Percentiles rank a stretch among this genome's conserved stretches.
Conservation (phyloP, 2,113 vertebrate genomes). For the Protobothrops flavoviridis region DNA sequence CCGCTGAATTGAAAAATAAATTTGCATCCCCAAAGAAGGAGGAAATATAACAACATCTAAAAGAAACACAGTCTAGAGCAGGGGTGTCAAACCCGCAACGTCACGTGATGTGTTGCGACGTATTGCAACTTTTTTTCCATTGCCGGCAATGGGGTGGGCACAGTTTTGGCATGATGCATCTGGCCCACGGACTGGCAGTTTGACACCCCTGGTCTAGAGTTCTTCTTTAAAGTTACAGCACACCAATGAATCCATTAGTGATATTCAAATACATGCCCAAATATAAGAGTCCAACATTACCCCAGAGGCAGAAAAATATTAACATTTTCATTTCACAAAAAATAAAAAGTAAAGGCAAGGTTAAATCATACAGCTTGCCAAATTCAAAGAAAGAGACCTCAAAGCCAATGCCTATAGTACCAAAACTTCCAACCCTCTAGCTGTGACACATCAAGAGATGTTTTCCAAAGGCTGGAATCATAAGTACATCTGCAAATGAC, state of each 20-base stretch:
- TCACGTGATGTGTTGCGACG: too few relatives aligned
- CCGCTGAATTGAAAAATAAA: not conserved
- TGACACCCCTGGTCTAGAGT: not conserved
- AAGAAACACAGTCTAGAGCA: not conserved
- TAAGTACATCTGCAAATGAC: not conserved
- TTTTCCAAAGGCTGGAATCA: conserved; percentile 7
- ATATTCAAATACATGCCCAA: not conserved
- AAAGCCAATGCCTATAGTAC: conserved; percentile 22
- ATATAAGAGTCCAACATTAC: not conserved
- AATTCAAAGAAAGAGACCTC: not conserved
- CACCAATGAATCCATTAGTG: not conserved
- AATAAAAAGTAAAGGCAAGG: not conserved
- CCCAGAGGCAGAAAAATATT: not conserved
- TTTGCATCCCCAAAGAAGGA: conserved; percentile 43
- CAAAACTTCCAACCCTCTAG: not conserved
- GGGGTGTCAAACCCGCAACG: too few relatives aligned
- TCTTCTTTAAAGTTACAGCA: not conserved
- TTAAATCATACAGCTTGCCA: not conserved
- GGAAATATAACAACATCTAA: not conserved
- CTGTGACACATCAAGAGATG: conserved; percentile 1
- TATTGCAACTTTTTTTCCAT: too few relatives aligned
- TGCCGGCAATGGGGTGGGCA: too few relatives aligned
- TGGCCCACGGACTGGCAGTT: too few relatives aligned
- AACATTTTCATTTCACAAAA: not conserved
- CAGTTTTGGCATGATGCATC: too few relatives aligned